Base-by-base conservation (phyloP, 1,140 invertebrate species). In the Cydia amplana region DNA sequence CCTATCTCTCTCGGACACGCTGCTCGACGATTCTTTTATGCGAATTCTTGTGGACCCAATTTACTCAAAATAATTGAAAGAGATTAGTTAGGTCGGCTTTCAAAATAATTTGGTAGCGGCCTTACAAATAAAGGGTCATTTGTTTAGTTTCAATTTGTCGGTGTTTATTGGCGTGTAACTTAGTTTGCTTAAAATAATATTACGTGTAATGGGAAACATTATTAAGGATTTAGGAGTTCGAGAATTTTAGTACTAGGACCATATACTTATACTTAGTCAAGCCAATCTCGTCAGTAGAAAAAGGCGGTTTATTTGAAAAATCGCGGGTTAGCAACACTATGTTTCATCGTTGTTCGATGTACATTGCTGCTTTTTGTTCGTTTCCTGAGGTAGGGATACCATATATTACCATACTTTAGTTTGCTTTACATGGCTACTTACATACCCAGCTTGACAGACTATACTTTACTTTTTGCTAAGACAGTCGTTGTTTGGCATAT, bases 21-120 rank as follows among this genome's bases (percentile, higher is more conserved):
- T 51, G 46, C 65, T 70, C 65, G 36, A 20, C 16, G 65, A 70
- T 70, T 70, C 65, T 70, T 70, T 70, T 70, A 70, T 70, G 65
- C 65, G 65, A 70, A 40, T 43, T 70, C 65, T 70, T 70, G 65
- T 70, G 36, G 65, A 70, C 65, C 65, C 65, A 36, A 36, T 70
- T 70, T 70, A 70, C 65, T 70, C 65, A 70, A 70, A 70, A 40
- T 70, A 70, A 70, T 70, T 70, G 65, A 70, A 70, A 70, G 65
- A 70, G 65, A 70, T 70, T 70, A 70, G 65, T 70, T 43, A 70
- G 65, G 65, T 36, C 65, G 28, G 65, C 65, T 32, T 36, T 20
- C 16, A 18, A 70, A 70, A 70, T 70, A 70, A 70, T 70, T 70
- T 70, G 65, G 43, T 70, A 40, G 65, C n/a, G n/a, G 65, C n/a